These are phyloP conservation scores for Alexandromys fortis DNA, from an alignment of 2,113 vertebrate species.

Conservation along the genomic window DNA sequence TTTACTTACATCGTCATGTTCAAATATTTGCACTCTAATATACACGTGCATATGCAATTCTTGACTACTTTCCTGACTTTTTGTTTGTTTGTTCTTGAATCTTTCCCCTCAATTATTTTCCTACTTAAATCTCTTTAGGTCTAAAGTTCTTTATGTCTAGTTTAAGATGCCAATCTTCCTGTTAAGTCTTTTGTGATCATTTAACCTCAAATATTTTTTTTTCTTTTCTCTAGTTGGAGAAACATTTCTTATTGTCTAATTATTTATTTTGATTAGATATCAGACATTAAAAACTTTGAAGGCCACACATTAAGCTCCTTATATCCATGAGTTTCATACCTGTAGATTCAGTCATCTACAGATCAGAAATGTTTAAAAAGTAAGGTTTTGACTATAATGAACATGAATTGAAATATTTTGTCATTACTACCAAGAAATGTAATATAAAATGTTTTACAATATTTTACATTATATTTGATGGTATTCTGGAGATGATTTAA, in stretches of 20 bases:
- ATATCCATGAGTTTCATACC: not conserved
- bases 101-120: not conserved
- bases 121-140: not conserved
- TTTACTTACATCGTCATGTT: too few relatives aligned
- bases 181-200: not conserved
- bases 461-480: not conserved
- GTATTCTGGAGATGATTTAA: not conserved
- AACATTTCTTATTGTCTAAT: not conserved
- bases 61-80: not conserved
- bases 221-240: not conserved
- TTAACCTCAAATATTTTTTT: conserved; percentile 38
- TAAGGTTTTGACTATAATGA: not conserved
- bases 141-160: not conserved
- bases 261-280: not conserved
- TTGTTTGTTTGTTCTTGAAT: not conserved
- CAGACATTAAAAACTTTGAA: not conserved
- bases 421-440: not conserved
- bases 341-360: not conserved
- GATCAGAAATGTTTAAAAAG: not conserved
- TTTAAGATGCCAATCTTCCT: conserved; percentile 25
- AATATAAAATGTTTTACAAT: not conserved
- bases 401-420: not conserved
- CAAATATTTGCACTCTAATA: not conserved
- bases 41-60: not conserved
- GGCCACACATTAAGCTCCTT: not conserved